Base-by-base conservation (phyloP, 2,797 vertebrate species). In the Hydrolagus colliei region DNA sequence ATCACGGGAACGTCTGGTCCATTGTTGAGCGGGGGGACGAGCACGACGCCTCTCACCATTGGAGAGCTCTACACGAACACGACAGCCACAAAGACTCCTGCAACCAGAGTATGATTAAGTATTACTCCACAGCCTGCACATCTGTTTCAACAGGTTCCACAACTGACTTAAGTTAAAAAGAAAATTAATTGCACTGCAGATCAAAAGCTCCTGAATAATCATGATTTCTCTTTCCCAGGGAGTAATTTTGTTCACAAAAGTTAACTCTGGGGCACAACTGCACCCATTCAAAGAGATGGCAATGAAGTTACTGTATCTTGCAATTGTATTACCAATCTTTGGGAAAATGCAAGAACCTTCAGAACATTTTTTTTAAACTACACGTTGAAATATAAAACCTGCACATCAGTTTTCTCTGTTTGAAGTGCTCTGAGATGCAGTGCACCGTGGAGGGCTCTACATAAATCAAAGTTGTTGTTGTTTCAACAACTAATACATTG, bases 41-140 rank as follows among this genome's bases (percentile, higher is more conserved):
- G 96, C 98, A 86, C 98, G 93, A 68, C 98, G 95, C 74, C 97
- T 98, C 89, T 98, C 97, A 0, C 98, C 98, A 2, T 97, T 99
- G 78, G 98, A 99, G 62, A 99, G 91, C 88, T 99, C 98, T 72
- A 99, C 98, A 9, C 98, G 94, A 59, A 98, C 97, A 0, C 96
- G 95, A 88, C 96, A 98, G 86, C 98, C 98, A 87, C 97, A 99
- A 20, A 99, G 93, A 0, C 93, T 97, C 89, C 98, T 99, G 73
- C 5, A 18, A 86, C 1, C 22, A 16, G 1, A 0, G 72, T 10
- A 85, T 27, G 61, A 85, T 72, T 41, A 86, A 63, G 86, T 20
- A 18, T 67, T 67, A 80, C 63, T 67, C 62, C 65, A 14, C 11
- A 16, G 20, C 74, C 9, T n/a, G 59, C 10, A 22, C n/a, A 20